A percentile compares a stretch with the other conserved stretches of the same genome.
These are phyloP conservation scores for Griposia aprilina DNA, from an alignment of 2,888 invertebrate species.

Conservation along the genomic window DNA sequence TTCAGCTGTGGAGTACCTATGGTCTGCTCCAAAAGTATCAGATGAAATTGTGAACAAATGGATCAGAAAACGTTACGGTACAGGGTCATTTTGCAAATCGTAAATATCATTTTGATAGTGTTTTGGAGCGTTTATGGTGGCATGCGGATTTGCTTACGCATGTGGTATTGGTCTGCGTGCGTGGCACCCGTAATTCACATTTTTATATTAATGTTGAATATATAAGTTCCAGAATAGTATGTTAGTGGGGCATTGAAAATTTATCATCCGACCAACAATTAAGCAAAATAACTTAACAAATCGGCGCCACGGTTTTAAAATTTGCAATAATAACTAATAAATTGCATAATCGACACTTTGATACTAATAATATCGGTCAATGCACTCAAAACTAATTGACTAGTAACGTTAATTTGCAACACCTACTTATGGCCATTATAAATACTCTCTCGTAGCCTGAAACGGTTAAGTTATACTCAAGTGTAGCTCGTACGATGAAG, in stretches of 20 bases:
- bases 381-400: not conserved
- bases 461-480: not conserved
- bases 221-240: not conserved
- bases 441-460: not conserved
- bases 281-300: not conserved
- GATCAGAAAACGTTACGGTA: not conserved
- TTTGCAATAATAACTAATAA: not conserved
- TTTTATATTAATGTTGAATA: not conserved
- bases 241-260: not conserved
- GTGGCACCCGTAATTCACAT: not conserved
- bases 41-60: not conserved
- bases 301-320: not conserved
- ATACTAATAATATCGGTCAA: not conserved
- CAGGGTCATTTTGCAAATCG: not conserved
- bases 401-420: conserved; percentile 4
- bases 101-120: not conserved
- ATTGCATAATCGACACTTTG: not conserved
- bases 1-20: not conserved
- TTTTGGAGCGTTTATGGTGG: not conserved
- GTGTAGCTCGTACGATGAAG: conserved; percentile 4
- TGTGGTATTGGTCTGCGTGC: no score
- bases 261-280: no score
- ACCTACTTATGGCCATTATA: not conserved
- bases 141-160: not conserved
- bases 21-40: no score